These are phyloP conservation scores for Platysteira castanea DNA, from an alignment of 2,113 vertebrate genomes.

Conservation along the genomic window DNA sequence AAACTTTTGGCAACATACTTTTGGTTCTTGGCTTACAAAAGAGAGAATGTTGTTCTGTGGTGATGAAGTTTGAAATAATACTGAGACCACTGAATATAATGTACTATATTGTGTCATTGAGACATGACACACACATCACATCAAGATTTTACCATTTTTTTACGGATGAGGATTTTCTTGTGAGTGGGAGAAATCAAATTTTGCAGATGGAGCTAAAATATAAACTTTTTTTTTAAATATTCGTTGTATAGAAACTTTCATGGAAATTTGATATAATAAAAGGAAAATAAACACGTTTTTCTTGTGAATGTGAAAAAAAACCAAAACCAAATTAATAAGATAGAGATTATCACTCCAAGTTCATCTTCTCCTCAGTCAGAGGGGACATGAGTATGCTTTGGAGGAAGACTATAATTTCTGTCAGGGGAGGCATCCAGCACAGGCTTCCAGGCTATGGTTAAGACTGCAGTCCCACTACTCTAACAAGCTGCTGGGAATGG, in stretches of 20 bases:
- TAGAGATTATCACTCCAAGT: neutral
- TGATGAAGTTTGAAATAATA: neutral
- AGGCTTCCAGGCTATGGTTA: neutral
- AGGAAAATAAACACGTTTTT: neutral
- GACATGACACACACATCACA: neutral
- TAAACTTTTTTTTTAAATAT: neutral
- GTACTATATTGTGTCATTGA: neutral
- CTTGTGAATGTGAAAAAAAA: neutral
- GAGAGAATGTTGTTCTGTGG: neutral
- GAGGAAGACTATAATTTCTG: neutral
- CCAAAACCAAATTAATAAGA: neutral
- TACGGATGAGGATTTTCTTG: neutral
- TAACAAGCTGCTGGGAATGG: neutral
- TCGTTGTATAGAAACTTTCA: neutral
- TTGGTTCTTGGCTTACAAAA: neutral
- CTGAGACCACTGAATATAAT: neutral
- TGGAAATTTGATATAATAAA: neutral
- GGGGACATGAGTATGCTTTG: neutral
- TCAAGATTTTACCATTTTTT: neutral
- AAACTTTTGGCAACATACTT: neutral
- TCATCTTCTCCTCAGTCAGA: neutral
- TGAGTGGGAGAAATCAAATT: neutral
- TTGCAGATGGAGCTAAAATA: neutral
- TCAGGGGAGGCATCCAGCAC: neutral
- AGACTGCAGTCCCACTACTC: neutral